A percentile compares a stretch with the other conserved stretches of the same genome.
phyloP scores from a whole-genome alignment of 2,888 invertebrate genomes.

The Eristalinus sepulchralis region DNA sequence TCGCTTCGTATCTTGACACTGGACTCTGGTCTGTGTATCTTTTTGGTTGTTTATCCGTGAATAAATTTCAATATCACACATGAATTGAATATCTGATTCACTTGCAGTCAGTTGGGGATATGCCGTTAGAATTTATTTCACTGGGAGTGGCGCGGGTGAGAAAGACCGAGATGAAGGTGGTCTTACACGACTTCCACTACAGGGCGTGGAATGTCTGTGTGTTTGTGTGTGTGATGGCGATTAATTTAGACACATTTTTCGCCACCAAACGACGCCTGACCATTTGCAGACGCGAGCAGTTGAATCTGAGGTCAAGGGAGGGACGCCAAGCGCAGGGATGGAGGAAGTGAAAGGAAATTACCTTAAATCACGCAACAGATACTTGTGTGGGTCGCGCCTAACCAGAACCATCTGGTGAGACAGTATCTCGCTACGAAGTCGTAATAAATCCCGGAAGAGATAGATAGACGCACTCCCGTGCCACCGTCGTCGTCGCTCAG shows the following conservation, averaged over 20 bases:
- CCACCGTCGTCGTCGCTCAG: not conserved
- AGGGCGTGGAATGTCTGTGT: not conserved
- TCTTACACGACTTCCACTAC: not conserved
- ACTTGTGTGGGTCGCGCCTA: not conserved
- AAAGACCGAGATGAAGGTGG: not conserved
- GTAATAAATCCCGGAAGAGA: not conserved
- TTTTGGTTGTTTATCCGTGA: slow-evolving; percentile 17
- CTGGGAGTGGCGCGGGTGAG: not conserved
- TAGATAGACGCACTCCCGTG: not conserved
- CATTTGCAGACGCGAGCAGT: too few relatives aligned
- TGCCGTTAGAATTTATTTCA: not conserved
- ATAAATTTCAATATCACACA: slow-evolving; percentile 41
- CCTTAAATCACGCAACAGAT: not conserved
- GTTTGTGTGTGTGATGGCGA: too few relatives aligned
- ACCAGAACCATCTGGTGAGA: not conserved
- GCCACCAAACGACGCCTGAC: not conserved
- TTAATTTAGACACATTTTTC: not conserved
- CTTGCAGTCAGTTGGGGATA: not conserved
- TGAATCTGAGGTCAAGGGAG: too few relatives aligned
- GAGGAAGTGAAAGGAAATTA: not conserved
- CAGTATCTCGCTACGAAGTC: not conserved
- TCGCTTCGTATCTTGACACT: not conserved
- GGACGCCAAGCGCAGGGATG: not conserved
- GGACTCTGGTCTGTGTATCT: slow-evolving; percentile 4
- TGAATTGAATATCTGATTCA: slow-evolving; percentile 35